Evolutionary conservation across 2,113 vertebrate genomes (phyloP).

Genomic region (Columbina picui): DNA sequence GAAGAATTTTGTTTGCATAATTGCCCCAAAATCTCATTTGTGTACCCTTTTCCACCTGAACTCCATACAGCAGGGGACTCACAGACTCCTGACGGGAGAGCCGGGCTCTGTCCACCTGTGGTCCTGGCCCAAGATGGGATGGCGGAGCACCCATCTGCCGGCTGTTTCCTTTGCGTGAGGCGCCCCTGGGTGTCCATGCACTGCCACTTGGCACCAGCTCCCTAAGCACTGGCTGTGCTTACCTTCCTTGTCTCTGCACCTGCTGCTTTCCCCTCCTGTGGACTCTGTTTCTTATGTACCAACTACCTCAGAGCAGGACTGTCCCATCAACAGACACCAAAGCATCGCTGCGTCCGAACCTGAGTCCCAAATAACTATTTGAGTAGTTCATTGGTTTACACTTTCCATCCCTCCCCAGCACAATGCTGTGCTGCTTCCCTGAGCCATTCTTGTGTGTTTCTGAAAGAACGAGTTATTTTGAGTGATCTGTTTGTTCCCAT

Average conservation of each 20-base stretch:
- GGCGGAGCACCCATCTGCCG: rapidly evolving
- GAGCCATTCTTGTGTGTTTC: neutral
- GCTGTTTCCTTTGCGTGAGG: rapidly evolving
- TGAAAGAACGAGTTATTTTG: too few species aligned
- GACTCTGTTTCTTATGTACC: rapidly evolving
- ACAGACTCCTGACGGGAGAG: too few species aligned
- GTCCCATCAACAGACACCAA: rapidly evolving
- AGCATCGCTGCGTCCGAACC: rapidly evolving
- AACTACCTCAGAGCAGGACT: neutral
- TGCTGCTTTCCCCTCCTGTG: rapidly evolving
- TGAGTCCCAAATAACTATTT: rapidly evolving
- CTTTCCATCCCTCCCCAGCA: rapidly evolving
- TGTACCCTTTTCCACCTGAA: neutral
- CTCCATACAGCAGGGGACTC: too few species aligned
- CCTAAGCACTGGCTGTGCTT: too few species aligned
- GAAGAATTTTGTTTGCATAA: neutral
- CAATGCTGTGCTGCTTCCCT: neutral
- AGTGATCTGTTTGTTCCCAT: neutral
- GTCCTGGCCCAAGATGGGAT: neutral
- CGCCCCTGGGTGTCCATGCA: rapidly evolving
- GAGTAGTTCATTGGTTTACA: neutral
- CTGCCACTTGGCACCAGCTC: too few species aligned
- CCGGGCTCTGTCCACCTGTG: neutral
- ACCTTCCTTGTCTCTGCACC: rapidly evolving
- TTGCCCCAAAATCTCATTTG: neutral